phyloP scores from a whole-genome alignment of 2,797 vertebrate genomes.

The Clamator glandarius region DNA sequence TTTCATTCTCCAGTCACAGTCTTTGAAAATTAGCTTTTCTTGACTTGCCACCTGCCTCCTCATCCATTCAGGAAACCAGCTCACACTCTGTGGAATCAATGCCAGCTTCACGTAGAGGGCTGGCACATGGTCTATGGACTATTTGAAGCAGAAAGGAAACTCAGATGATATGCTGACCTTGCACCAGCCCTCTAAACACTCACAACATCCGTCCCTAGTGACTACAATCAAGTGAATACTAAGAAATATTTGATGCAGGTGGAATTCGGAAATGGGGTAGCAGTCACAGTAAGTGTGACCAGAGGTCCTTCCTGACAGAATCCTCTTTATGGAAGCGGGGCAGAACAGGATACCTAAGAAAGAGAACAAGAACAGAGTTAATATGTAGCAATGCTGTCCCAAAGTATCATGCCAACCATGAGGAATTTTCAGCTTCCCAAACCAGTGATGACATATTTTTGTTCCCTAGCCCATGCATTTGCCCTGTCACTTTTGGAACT shows the following conservation, averaged over 20 bases:
- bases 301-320: background rate
- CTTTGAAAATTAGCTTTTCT: background rate
- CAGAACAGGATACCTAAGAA: background rate
- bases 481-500: background rate
- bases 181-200: background rate
- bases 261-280: background rate
- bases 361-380: background rate
- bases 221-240: background rate
- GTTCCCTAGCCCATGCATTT: background rate
- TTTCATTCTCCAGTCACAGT: background rate
- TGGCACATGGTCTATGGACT: background rate
- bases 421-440: background rate
- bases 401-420: background rate
- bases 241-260: background rate
- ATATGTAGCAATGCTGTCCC: background rate
- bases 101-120: background rate
- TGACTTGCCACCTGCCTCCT: background rate
- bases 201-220: background rate
- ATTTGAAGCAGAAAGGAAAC: background rate
- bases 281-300: background rate
- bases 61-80: background rate
- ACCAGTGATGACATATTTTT: background rate
- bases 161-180: background rate
- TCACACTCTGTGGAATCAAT: background rate
- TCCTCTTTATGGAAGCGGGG: background rate